Evolutionary conservation across 2,113 vertebrate genomes (phyloP).

Genomic region (Xyliphius kryptos): DNA sequence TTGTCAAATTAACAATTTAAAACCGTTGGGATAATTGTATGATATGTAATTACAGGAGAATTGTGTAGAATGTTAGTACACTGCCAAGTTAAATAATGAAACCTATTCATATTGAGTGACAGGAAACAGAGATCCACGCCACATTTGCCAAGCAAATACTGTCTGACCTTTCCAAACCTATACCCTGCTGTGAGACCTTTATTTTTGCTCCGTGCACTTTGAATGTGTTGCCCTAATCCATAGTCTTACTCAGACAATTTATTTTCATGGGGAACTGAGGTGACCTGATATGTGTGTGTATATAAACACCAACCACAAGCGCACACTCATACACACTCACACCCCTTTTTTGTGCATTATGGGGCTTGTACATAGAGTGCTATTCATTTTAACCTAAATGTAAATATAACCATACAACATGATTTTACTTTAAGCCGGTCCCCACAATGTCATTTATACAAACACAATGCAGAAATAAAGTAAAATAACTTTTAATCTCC

Average conservation of each 20-base stretch:
- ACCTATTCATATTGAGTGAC: conserved; percentile 6
- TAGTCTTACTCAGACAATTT: not conserved
- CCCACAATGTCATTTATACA: too few species aligned
- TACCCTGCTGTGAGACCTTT: not conserved
- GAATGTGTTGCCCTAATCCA: conserved; percentile 6
- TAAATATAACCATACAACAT: too few species aligned
- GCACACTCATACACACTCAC: too few species aligned
- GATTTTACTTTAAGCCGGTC: too few species aligned
- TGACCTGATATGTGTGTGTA: too few species aligned
- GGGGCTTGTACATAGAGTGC: too few species aligned
- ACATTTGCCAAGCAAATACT: conserved; percentile 15
- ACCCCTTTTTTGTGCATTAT: too few species aligned
- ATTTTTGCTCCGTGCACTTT: not conserved
- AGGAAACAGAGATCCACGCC: conserved; percentile 1
- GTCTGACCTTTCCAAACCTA: conserved; percentile 14
- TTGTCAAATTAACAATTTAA: conserved; percentile 8
- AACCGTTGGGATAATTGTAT: not conserved
- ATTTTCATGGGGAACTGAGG: too few species aligned
- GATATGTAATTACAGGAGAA: conserved; percentile 2
- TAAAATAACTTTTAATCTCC: too few species aligned
- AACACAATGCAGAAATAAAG: too few species aligned
- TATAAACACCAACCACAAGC: too few species aligned
- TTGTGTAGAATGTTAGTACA: conserved; percentile 1
- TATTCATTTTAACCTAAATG: too few species aligned
- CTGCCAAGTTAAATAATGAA: conserved; percentile 8